Base-by-base conservation (phyloP, 2,888 invertebrate genomes). In the Unio delphinus region DNA sequence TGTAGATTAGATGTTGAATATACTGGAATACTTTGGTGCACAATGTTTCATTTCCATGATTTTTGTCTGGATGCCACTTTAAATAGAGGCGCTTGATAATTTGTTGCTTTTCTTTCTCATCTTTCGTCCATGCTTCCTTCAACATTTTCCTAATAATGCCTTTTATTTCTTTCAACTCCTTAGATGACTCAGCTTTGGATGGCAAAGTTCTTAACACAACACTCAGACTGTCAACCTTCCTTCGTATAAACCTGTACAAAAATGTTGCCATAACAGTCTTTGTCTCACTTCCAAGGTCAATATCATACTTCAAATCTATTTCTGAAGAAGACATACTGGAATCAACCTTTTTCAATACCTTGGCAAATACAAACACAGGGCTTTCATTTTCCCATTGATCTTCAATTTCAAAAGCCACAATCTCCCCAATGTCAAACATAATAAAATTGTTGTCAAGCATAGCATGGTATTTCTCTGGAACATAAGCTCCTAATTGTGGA, bases 41-140 rank as follows among this genome's bases (percentile, higher is more conserved):
- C 30, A 79, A 67, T 5, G 57, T 60, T 28, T 70, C 70, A 26
- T 75, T 71, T n/a, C 72, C 68, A 15, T 61, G 74, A 65, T 83
- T 80, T 70, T 80, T 82, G 61, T 83, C 82, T 55, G 81, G 82
- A 65, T 83, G 82, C 80, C 80, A 83, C 62, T 76, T 76, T 11
- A 78, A 61, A 20, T 71, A 57, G 17, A 82, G 63, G 61, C 83
- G 64, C 67, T 80, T 79, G 6, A 78, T 65, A 55, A 82, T 73
- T 3, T 69, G 55, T 55, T 61, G 69, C 54, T 74, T 67, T 61
- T 74, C 75, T 4, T 20, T 56, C 60, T 72, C 65, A 18, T 65
- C 69, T 15, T 66, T 66, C 45, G 60, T 56, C 75, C 75, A 78
- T 23, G 81, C 78, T 60, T 76, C 70, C 7, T 30, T 76, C 17